Percentiles rank a stretch among this genome's conserved stretches.
These are phyloP conservation scores for Aphyosemion australe DNA, from an alignment of 2,113 vertebrate genomes.

Conservation along the genomic window DNA sequence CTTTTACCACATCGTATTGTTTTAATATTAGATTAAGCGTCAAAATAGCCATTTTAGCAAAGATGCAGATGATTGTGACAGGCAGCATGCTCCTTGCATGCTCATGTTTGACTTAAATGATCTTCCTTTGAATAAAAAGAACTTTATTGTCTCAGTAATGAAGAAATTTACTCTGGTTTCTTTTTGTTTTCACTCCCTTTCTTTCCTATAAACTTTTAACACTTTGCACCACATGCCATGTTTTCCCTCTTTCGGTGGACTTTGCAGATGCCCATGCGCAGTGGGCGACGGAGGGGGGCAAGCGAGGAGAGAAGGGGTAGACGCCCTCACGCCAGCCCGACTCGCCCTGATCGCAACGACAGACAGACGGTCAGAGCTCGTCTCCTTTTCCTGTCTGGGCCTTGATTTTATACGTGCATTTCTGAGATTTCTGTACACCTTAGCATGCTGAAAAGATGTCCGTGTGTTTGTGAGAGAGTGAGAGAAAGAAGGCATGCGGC, in stretches of 20 bases:
- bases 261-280: slow-evolving; percentile 85
- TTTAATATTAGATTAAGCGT: slow-evolving; percentile 34
- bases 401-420: slow-evolving; percentile 15
- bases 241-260: slow-evolving; percentile 20
- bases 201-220: neutral
- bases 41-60: slow-evolving; percentile 14
- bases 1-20: slow-evolving; percentile 15
- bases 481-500: slow-evolving; percentile 13
- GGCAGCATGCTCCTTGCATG: slow-evolving; percentile 4
- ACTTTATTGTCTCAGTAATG: slow-evolving; percentile 9
- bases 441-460: slow-evolving; percentile 25
- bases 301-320: slow-evolving; percentile 82
- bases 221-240: slow-evolving; percentile 3
- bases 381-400: neutral
- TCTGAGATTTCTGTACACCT: slow-evolving; percentile 42
- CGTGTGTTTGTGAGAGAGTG: neutral
- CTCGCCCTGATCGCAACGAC: slow-evolving; percentile 77
- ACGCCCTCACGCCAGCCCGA: slow-evolving; percentile 79
- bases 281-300: slow-evolving; percentile 84
- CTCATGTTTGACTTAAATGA: slow-evolving; percentile 8
- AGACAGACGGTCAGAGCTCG: slow-evolving; percentile 75
- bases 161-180: neutral
- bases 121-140: slow-evolving; percentile 5
- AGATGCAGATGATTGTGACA: slow-evolving; percentile 17
- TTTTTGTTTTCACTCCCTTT: neutral